Base-by-base conservation (phyloP, 2,888 invertebrate species). In the Mesoligia furuncula region DNA sequence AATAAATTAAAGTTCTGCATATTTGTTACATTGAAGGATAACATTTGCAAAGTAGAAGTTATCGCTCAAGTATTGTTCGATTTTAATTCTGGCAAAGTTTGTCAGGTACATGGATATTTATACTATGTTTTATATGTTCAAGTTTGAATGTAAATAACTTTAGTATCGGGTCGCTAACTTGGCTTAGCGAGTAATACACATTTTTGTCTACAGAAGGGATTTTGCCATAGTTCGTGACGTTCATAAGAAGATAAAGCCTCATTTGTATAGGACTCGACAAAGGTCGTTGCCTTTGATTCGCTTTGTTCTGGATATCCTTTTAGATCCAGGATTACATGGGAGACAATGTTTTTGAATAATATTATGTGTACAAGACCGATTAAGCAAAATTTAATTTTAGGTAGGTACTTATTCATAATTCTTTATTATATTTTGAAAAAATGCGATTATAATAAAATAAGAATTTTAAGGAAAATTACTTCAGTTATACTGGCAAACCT, bases 1-100 rank as follows among this genome's bases (percentile, higher is more conserved):
- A 91, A 92, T 93, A 93, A 93, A 94, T 95, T 94, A 93, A 94
- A 93, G 94, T 94, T 93, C 91, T 90, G 91, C 88, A 89, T 88
- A 45, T 90, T 85, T 83, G 79, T 88, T 87, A 75, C 62, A 85
- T 90, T 84, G 75, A 79, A 77, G 68, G 57, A 72, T 64, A 74
- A 74, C 36, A 79, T 84, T 76, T 76, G 51, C 45, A 67, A 78
- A 42, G 39, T 39, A 62, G 67, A 67, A 61, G 17, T 75, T 81
- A 64, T 67, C 64, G 27, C 42, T 65, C n/a, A 66, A n/a, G 45
- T 65, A 48, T 54, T 72, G 68, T 57, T 73, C 15, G 15, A 57
- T 64, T 71, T 66, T 36, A 65, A 31, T 73, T 57, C 31, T 61
- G 66, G 54, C n/a, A 11, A 20, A 51, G n/a, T 67, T 67, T 48